Evolutionary conservation across 2,888 invertebrate species (phyloP).

Genomic region (Protophormia terraenovae): DNA sequence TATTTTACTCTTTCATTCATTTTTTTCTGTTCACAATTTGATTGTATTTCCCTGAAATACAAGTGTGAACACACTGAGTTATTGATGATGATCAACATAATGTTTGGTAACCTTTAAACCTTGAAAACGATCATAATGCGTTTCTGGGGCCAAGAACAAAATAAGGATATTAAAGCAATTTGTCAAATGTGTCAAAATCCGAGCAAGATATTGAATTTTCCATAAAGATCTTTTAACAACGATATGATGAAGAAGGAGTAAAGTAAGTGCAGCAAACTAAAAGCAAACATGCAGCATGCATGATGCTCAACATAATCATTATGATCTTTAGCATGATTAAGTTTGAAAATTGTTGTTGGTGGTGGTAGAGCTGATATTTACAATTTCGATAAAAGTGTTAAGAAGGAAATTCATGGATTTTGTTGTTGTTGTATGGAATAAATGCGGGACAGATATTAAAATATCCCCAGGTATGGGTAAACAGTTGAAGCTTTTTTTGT

Average conservation of each 20-base stretch:
- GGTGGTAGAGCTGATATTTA: no score
- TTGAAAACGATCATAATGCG: constrained; percentile 61
- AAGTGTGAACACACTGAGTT: constrained; percentile 63
- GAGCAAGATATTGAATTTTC: constrained; percentile 73
- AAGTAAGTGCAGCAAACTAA: not conserved
- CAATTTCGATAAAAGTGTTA: constrained; percentile 61
- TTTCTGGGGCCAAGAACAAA: constrained; percentile 63
- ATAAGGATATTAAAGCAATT: constrained; percentile 76
- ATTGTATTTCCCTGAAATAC: constrained; percentile 47
- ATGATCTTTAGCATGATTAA: constrained; percentile 3
- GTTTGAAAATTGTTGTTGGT: constrained; percentile 30
- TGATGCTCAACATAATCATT: constrained; percentile 38
- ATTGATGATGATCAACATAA: constrained; percentile 66
- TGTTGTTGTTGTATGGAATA: constrained; percentile 11
- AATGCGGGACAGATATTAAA: constrained; percentile 69
- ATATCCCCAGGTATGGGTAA: constrained; percentile 67
- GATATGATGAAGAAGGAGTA: constrained; percentile 44
- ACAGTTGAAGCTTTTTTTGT: constrained; percentile 57
- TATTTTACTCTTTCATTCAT: constrained; percentile 3
- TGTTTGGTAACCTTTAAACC: constrained; percentile 67
- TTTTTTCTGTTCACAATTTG: not conserved
- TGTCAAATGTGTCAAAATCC: constrained; percentile 78
- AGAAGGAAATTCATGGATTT: constrained; percentile 55
- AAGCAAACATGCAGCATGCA: constrained; percentile 3
- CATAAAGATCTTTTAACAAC: constrained; percentile 54